These are phyloP conservation scores for Platygyra sinensis DNA, from an alignment of 64 coral and sea anemone genomes.

Conservation along the genomic window DNA sequence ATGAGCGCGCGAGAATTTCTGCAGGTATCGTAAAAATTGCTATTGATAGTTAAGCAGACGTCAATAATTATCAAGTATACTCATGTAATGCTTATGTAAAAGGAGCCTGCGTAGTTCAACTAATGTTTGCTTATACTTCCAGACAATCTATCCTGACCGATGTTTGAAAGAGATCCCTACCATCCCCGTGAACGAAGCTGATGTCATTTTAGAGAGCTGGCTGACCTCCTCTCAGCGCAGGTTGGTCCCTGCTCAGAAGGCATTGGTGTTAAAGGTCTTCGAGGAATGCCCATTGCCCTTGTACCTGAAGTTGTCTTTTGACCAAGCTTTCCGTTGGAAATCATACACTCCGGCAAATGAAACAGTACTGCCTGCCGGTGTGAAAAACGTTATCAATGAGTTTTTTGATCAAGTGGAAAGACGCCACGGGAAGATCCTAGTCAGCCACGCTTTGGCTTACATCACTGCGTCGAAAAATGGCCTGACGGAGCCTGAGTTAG, in stretches of 20 bases:
- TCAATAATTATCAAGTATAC: background rate
- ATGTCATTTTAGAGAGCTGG: conserved; percentile 60
- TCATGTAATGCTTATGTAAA: too few relatives aligned
- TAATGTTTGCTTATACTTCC: background rate
- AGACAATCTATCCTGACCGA: conserved; percentile 19
- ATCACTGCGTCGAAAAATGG: conserved; percentile 74
- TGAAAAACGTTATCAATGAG: conserved; percentile 49
- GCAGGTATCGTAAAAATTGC: too few relatives aligned
- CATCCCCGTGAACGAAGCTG: conserved; percentile 56
- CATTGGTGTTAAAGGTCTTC: conserved; percentile 63
- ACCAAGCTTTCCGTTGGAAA: conserved; percentile 78
- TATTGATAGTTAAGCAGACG: background rate
- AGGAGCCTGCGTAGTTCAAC: background rate
- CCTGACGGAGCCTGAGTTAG: conserved; percentile 75
- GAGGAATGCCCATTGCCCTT: conserved; percentile 62
- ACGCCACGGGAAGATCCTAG: conserved; percentile 62
- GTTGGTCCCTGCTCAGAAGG: conserved; percentile 36
- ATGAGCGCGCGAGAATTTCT: too few relatives aligned
- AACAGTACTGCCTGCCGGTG: conserved; percentile 7
- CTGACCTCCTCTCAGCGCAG: conserved; percentile 19
- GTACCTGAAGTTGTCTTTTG: conserved; percentile 65
- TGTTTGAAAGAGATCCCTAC: conserved; percentile 63
- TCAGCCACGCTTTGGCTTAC: conserved; percentile 68
- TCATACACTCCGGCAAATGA: conserved; percentile 60
- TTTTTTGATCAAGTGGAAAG: conserved; percentile 67